Percentiles rank a stretch among this genome's conserved stretches.
Conservation (phyloP, 2,797 vertebrate genomes). For the Chiloscyllium punctatum region DNA sequence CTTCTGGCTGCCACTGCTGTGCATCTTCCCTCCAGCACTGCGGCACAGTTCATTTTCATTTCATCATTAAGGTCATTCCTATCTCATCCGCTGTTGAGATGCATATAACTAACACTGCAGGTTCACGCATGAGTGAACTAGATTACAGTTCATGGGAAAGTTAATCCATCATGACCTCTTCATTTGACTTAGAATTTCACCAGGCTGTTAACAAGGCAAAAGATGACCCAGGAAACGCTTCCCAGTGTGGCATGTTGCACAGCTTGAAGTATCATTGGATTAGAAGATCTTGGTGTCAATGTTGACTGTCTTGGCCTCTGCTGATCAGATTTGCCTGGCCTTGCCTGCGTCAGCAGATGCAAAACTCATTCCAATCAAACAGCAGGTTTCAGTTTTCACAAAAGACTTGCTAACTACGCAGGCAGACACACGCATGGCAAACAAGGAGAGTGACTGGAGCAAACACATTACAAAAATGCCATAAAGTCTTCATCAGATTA, state of each 20-base stretch:
- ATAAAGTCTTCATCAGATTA: not conserved
- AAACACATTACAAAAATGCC: not conserved
- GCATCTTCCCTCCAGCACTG: not conserved
- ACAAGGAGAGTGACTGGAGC: not conserved
- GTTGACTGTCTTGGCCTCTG: not conserved
- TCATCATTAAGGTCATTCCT: not conserved
- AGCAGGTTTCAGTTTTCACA: not conserved
- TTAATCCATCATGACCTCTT: not conserved
- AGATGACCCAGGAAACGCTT: not conserved
- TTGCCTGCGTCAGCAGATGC: not conserved
- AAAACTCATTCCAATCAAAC: not conserved
- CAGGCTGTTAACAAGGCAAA: not conserved
- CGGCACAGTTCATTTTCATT: not conserved
- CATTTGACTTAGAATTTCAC: not conserved
- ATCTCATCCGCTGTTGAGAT: not conserved
- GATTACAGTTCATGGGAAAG: not conserved
- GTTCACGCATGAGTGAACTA: not conserved
- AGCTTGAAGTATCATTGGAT: not conserved
- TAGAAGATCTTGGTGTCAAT: not conserved
- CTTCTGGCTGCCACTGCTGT: not conserved
- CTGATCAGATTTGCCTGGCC: not conserved
- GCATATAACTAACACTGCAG: conserved; percentile 5
- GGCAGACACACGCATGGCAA: not conserved
- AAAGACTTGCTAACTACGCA: not conserved
- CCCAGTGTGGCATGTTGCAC: not conserved